Percentiles rank a stretch among this genome's conserved stretches.
Evolutionary conservation across 2,113 vertebrate genomes (phyloP).

Genomic region (Nothobranchius furzeri): DNA sequence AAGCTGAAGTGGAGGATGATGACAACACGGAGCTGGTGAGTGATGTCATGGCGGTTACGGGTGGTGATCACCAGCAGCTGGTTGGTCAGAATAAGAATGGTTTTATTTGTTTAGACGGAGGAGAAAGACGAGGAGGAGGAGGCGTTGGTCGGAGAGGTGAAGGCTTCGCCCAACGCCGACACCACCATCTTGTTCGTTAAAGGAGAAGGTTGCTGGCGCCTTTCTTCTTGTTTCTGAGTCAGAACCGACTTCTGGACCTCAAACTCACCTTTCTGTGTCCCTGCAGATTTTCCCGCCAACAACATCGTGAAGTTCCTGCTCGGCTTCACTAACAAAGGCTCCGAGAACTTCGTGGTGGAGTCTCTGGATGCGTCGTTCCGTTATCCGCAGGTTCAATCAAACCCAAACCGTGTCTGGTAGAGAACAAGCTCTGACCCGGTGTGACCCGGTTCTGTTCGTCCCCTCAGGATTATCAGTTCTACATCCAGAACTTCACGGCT

Average conservation of each 20-base stretch:
- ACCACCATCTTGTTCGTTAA: constrained; percentile 98
- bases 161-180: constrained; percentile 94
- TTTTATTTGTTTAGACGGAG: constrained; percentile 82
- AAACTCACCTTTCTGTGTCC: not conserved
- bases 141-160: constrained; percentile 88
- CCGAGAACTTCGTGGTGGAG: constrained; percentile 91
- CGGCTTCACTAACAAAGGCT: constrained; percentile 95
- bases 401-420: not conserved
- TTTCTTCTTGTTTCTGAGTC: rapidly evolving
- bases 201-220: constrained; percentile 86
- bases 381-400: constrained; percentile 84
- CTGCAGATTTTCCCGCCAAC: constrained; percentile 94
- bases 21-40: constrained; percentile 92
- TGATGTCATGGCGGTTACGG: not conserved
- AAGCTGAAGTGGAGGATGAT: constrained; percentile 97
- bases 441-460: rapidly evolving
- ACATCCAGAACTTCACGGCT: constrained; percentile 99
- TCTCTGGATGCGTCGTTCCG: constrained; percentile 97
- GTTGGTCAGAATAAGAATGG: too few species aligned
- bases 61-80: too few species aligned
- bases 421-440: not conserved
- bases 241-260: rapidly evolving
- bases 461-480: constrained; percentile 92
- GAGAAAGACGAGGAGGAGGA: constrained; percentile 91
- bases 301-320: constrained; percentile 97